Evolutionary conservation across 2,888 invertebrate species (phyloP).

Genomic region (Leucania comma): DNA sequence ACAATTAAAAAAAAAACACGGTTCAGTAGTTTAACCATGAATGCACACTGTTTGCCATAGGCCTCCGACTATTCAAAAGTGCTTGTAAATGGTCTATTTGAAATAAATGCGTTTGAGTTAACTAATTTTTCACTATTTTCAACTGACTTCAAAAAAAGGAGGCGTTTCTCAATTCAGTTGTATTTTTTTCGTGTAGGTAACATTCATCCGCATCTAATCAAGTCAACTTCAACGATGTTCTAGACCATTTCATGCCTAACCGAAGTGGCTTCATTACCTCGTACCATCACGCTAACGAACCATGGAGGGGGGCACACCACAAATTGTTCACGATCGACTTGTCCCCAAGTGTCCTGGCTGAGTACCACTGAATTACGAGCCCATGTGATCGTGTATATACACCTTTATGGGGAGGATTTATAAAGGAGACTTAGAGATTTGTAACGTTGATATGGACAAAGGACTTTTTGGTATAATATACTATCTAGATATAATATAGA

Average conservation of each 20-base stretch:
- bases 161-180: too few species aligned
- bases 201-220: background rate
- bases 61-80: too few species aligned
- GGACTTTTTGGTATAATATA: background rate
- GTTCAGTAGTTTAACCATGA: too few species aligned
- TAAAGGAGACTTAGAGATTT: background rate
- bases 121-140: too few species aligned
- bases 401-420: conserved; percentile 25
- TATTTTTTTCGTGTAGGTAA: too few species aligned
- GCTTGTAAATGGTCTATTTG: too few species aligned
- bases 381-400: conserved; percentile 48
- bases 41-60: too few species aligned
- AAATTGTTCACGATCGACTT: conserved; percentile 75
- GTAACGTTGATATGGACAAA: too few species aligned
- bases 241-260: conserved; percentile 46
- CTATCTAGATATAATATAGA: too few species aligned
- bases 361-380: conserved; percentile 76
- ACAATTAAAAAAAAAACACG: too few species aligned
- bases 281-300: conserved; percentile 59
- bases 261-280: conserved; percentile 60
- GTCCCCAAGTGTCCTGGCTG: conserved; percentile 74
- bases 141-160: too few species aligned
- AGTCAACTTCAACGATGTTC: conserved; percentile 18
- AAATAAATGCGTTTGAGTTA: too few species aligned
- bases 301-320: conserved; percentile 62